Conservation (phyloP, 2,888 invertebrate genomes). For the Pasiphila rectangulata region DNA sequence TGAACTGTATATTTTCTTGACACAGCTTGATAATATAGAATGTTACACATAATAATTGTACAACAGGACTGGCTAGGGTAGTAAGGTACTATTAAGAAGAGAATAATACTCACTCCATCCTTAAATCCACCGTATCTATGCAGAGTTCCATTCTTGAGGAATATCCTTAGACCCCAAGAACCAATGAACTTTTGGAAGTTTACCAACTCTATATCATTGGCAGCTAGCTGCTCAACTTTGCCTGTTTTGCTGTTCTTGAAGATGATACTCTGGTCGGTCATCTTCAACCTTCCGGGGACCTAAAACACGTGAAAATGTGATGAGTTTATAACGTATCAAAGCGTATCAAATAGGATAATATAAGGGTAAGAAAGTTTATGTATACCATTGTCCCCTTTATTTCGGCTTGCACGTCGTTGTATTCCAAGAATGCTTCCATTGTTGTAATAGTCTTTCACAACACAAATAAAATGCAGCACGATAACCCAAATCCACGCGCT, state of each 20-base stretch:
- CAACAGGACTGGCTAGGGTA: too few species aligned
- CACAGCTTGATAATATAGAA: too few species aligned
- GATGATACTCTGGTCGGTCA: conserved; percentile 93
- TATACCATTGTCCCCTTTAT: conserved; percentile 92
- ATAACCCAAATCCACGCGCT: conserved; percentile 6
- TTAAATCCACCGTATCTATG: conserved; percentile 97
- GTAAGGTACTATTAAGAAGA: too few species aligned
- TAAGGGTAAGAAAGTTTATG: background rate
- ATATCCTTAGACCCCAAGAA: conserved; percentile 93
- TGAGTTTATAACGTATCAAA: background rate
- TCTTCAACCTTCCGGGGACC: conserved; percentile 94
- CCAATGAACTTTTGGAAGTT: conserved; percentile 96
- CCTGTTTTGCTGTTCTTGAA: conserved; percentile 98
- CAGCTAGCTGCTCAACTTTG: conserved; percentile 94
- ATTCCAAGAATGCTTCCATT: conserved; percentile 91
- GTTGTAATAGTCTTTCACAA: background rate
- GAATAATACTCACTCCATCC: conserved; percentile 85
- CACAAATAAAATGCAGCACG: conserved; percentile 5
- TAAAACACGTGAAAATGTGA: conserved; percentile 54
- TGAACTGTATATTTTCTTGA: too few species aligned
- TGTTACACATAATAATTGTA: too few species aligned
- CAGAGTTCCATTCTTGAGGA: conserved; percentile 92
- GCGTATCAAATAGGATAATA: too few species aligned
- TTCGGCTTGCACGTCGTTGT: conserved; percentile 91
- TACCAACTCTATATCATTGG: conserved; percentile 92